These are phyloP conservation scores for Autographa gamma DNA, from an alignment of 2,888 invertebrate species.

Conservation along the genomic window DNA sequence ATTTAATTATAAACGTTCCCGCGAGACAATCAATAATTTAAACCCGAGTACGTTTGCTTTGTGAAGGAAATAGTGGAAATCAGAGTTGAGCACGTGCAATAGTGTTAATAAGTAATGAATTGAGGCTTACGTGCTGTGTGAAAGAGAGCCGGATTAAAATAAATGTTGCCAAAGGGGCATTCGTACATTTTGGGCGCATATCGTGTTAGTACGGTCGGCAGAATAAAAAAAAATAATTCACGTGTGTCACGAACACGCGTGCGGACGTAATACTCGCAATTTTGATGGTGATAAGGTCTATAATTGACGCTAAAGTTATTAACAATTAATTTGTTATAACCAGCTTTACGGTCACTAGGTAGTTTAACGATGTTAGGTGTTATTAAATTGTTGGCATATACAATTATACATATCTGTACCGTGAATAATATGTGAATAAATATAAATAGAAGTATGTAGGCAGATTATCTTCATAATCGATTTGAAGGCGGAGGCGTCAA, in stretches of 20 bases:
- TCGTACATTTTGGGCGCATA: slow-evolving; percentile 52
- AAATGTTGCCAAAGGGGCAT: slow-evolving; percentile 66
- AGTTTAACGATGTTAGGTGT: slow-evolving; percentile 22
- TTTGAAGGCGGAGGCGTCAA: slow-evolving; percentile 31
- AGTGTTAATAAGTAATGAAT: slow-evolving; percentile 70
- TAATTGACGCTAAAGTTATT: slow-evolving; percentile 49
- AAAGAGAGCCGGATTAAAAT: slow-evolving; percentile 70
- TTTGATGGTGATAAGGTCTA: slow-evolving; percentile 39
- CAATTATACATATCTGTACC: background rate
- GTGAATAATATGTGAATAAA: background rate
- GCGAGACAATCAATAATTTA: slow-evolving; percentile 72
- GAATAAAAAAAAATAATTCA: slow-evolving; percentile 63
- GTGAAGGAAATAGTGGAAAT: slow-evolving; percentile 53
- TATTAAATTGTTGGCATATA: background rate
- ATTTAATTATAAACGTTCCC: slow-evolving; percentile 77
- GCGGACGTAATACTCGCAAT: slow-evolving; percentile 59
- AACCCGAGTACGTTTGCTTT: slow-evolving; percentile 56
- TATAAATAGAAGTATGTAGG: background rate
- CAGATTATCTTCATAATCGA: slow-evolving; percentile 31
- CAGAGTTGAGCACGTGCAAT: slow-evolving; percentile 61
- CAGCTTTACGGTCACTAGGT: slow-evolving; percentile 18
- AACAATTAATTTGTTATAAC: slow-evolving; percentile 43
- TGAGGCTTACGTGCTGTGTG: slow-evolving; percentile 60
- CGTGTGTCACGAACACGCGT: slow-evolving; percentile 64
- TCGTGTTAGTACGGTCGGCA: slow-evolving; percentile 46